These are phyloP conservation scores for Isoperla grammatica DNA, from an alignment of 2,888 invertebrate genomes.

Conservation along the genomic window DNA sequence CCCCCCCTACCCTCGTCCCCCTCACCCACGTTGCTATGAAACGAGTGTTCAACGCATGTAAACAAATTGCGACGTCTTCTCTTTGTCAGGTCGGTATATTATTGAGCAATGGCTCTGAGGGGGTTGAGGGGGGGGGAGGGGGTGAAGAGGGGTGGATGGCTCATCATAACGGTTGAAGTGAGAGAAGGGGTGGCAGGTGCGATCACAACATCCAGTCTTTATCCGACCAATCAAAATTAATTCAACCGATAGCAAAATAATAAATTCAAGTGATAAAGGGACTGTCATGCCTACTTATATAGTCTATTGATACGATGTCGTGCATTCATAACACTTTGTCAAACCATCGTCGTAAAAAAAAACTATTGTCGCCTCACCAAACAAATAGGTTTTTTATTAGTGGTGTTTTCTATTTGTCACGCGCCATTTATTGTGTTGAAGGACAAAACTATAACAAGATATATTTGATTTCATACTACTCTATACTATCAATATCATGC, in stretches of 20 bases:
- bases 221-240: slow-evolving; percentile 18
- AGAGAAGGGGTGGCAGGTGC: slow-evolving; percentile 19
- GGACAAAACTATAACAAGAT: too few relatives aligned
- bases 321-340: not conserved
- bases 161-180: not conserved
- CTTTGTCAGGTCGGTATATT: not conserved
- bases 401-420: not conserved
- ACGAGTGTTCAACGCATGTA: slow-evolving; percentile 16
- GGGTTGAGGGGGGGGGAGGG: not conserved
- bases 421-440: too few relatives aligned
- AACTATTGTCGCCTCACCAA: not conserved
- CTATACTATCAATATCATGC: too few relatives aligned
- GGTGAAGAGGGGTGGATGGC: not conserved
- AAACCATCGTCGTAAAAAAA: not conserved
- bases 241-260: slow-evolving; percentile 6
- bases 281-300: not conserved
- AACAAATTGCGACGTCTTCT: slow-evolving; percentile 24
- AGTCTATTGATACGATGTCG: not conserved
- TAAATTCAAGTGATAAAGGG: not conserved
- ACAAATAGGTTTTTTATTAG: not conserved
- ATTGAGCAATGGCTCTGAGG: not conserved
- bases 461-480: too few relatives aligned
- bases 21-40: not conserved
- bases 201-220: slow-evolving; percentile 11
- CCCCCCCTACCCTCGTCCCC: not conserved